Conservation (phyloP, 2,797 vertebrate species). For the Epinephelus coioides region DNA sequence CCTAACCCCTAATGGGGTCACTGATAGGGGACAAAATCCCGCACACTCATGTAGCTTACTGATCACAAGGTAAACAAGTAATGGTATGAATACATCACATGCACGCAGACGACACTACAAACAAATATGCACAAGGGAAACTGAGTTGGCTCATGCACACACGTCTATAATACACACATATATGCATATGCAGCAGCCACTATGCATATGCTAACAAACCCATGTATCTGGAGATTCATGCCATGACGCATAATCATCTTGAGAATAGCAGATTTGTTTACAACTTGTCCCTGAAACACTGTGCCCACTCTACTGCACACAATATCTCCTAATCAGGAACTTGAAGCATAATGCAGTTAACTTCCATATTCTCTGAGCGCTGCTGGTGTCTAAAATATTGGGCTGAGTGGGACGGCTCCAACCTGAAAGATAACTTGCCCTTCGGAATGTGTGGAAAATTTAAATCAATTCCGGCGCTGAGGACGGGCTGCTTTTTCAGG, state of each 20-base stretch:
- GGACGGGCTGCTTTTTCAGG: conserved; percentile 4
- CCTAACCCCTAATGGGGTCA: conserved; percentile 58
- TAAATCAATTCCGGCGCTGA: conserved; percentile 1
- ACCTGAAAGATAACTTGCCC: conserved; percentile 3
- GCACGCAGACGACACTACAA: conserved; percentile 1
- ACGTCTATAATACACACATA: neutral
- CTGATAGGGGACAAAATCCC: conserved; percentile 27
- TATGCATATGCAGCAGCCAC: neutral
- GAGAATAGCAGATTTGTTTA: conserved; percentile 43
- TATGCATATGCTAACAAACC: conserved; percentile 2
- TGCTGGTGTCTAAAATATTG: conserved; percentile 23
- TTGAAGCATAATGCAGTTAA: conserved; percentile 31
- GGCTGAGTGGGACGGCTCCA: neutral
- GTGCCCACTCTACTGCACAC: conserved; percentile 10
- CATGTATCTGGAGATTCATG: conserved; percentile 18
- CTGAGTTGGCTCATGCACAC: neutral
- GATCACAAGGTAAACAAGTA: conserved; percentile 18
- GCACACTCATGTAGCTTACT: conserved; percentile 19
- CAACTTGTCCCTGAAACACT: conserved; percentile 29
- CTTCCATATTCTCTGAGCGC: conserved; percentile 12
- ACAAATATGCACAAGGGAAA: neutral
- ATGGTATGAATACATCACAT: conserved; percentile 1
- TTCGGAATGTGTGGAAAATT: neutral
- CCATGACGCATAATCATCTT: conserved; percentile 29
- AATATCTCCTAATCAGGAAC: conserved; percentile 42